Percentiles rank a stretch among this genome's conserved stretches.
These are phyloP conservation scores for Panthera uncia DNA, from an alignment of 2,113 vertebrate species.

Conservation along the genomic window DNA sequence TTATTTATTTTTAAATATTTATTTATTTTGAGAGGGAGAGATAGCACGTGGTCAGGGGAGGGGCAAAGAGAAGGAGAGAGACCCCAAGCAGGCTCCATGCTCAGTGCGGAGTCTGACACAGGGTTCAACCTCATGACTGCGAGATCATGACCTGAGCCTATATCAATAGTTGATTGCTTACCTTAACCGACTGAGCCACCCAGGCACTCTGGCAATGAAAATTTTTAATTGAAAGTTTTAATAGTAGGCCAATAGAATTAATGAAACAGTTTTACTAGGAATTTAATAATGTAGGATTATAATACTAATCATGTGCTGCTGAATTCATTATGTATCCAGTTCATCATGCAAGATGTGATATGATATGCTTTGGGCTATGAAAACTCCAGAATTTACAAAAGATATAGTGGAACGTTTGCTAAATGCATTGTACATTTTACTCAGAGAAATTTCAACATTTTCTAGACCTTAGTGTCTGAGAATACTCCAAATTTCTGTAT, in stretches of 20 bases:
- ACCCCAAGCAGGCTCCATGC: too few species aligned
- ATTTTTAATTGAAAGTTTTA: conserved; percentile 20
- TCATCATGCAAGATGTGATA: conserved; percentile 28
- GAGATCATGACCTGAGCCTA: too few species aligned
- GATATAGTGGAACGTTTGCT: background rate
- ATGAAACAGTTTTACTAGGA: conserved; percentile 45
- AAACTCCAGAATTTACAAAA: conserved; percentile 31
- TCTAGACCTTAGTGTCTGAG: background rate
- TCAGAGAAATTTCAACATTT: conserved; percentile 3
- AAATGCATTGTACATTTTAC: background rate
- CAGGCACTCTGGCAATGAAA: background rate
- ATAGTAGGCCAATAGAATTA: background rate
- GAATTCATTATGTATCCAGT: conserved; percentile 43
- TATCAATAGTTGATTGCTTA: too few species aligned
- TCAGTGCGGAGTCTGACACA: too few species aligned
- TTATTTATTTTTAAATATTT: too few species aligned
- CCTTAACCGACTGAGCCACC: too few species aligned
- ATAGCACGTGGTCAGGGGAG: too few species aligned
- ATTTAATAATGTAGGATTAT: conserved; percentile 38
- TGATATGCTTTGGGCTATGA: background rate
- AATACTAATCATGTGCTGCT: conserved; percentile 6
- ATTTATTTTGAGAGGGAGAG: too few species aligned
- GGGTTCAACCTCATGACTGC: too few species aligned
- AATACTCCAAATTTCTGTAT: background rate
- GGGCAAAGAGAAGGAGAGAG: too few species aligned